Conservation (phyloP, 2,113 vertebrate genomes). For the Silurus glanis region DNA sequence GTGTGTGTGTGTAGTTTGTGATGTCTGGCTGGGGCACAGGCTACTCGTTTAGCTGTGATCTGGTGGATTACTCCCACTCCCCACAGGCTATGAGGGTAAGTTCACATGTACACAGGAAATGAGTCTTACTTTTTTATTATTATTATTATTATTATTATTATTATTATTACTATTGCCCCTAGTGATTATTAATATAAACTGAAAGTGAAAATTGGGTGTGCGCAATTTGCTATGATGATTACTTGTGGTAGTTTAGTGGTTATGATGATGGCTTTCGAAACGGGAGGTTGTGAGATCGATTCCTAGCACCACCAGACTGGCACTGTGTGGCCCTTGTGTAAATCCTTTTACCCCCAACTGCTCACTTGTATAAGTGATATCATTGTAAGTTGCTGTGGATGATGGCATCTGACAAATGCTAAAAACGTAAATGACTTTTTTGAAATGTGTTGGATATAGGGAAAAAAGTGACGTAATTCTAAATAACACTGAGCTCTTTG, state of each 20-base stretch:
- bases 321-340: too few relatives aligned
- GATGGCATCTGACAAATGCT: too few relatives aligned
- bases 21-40: slow-evolving; percentile 97
- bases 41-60: slow-evolving; percentile 89
- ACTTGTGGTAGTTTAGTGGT: neutral
- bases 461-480: too few relatives aligned
- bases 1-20: slow-evolving; percentile 79
- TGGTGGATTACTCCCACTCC: slow-evolving; percentile 87
- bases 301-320: too few relatives aligned
- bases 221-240: neutral
- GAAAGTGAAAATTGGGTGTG: neutral
- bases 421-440: too few relatives aligned
- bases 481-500: neutral
- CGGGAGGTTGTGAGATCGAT: too few relatives aligned
- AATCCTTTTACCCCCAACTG: too few relatives aligned
- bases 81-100: slow-evolving; percentile 88
- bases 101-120: slow-evolving; percentile 12
- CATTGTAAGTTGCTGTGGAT: too few relatives aligned
- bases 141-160: neutral
- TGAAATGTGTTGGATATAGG: neutral
- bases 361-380: too few relatives aligned
- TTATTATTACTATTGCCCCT: neutral
- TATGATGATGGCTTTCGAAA: too few relatives aligned
- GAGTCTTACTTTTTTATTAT: neutral
- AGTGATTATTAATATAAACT: neutral